These are phyloP conservation scores for Nyctibius bracteatus DNA, from an alignment of 2,113 vertebrate species.

Conservation along the genomic window DNA sequence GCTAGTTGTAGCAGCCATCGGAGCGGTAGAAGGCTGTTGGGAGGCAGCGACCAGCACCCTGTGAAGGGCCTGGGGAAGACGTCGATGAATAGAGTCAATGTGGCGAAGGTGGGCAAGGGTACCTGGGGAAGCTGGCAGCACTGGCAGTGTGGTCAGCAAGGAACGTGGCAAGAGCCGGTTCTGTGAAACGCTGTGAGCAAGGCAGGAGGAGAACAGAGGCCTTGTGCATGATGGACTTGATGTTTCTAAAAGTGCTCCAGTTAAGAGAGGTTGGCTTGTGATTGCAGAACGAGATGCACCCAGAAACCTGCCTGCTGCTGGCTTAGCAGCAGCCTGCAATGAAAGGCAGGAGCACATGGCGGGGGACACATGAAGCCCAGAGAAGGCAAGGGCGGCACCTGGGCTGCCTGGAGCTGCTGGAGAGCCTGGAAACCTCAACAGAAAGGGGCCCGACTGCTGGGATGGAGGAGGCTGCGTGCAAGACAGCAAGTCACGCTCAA, in stretches of 20 bases:
- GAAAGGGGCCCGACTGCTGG: not conserved
- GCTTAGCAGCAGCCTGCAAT: not conserved
- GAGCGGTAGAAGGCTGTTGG: not conserved
- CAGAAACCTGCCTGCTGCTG: not conserved
- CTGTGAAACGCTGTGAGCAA: not conserved
- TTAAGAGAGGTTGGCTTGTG: not conserved
- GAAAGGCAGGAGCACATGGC: not conserved
- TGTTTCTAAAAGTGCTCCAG: not conserved
- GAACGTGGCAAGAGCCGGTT: not conserved
- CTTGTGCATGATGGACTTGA: not conserved
- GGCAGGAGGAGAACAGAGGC: not conserved
- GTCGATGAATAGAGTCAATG: not conserved
- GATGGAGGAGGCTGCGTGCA: not conserved
- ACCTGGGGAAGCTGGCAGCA: not conserved
- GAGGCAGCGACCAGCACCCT: not conserved
- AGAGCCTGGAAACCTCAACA: no score
- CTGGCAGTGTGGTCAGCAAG: not conserved
- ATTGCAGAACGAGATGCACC: not conserved
- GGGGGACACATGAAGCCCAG: rapidly evolving
- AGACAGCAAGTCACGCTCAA: rapidly evolving
- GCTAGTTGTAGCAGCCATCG: not conserved
- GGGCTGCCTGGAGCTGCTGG: not conserved
- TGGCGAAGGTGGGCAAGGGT: not conserved
- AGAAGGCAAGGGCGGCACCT: not conserved
- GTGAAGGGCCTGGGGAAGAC: not conserved